Base-by-base conservation (phyloP, 92 coral and sea anemone species). In the Zoanthus sansibaricus region DNA sequence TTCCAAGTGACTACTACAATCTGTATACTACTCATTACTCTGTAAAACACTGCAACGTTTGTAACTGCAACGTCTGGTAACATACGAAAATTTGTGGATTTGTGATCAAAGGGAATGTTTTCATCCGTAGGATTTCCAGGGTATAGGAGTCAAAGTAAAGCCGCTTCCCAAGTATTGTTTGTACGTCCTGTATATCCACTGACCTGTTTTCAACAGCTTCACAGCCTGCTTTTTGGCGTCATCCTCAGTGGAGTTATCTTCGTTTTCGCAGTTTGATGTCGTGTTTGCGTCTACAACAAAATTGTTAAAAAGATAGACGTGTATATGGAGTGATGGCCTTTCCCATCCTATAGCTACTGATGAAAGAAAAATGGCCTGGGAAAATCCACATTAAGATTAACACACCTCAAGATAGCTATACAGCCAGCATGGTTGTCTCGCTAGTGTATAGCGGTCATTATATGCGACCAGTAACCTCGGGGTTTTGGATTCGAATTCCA, bases 201-300 rank as follows among this genome's bases (percentile, higher is more conserved):
- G 7, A 80, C 85, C 62, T 25, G 85, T 80, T 52, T 80, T 80
- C 44, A 80, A 32, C 9, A 80, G 61, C 61, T 66, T 80, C 75
- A 80, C 70, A 6, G 85, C 85, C 21, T 80, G 75, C 75, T 80
- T 80, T 49, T 47, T 80, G 44, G 58, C 42, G 25, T 80, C 85
- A 17, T 66, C 70, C 16, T 80, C 85, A 7, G 85, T 44, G 6
- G 85, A 80, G 47, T 30, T 30, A 18, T 80, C 44, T 30, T 62
- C 73, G 73, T 20, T 61, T 37, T 25, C 21, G 58, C 85, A 67
- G 47, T 80, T 66, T 66, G 75, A 48, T 9, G 18, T 15, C 31
- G 73, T 30, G 20, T 21, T 21, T 80, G 74, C n/a, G 9, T 49
- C 85, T 80, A 7, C 47, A 80, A 80, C 9, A 56, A 21, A 18